A percentile compares a stretch with the other conserved stretches of the same genome.
These are phyloP conservation scores for Psittacula cyanocephala DNA, from an alignment of 2,113 vertebrate genomes.

Conservation along the genomic window DNA sequence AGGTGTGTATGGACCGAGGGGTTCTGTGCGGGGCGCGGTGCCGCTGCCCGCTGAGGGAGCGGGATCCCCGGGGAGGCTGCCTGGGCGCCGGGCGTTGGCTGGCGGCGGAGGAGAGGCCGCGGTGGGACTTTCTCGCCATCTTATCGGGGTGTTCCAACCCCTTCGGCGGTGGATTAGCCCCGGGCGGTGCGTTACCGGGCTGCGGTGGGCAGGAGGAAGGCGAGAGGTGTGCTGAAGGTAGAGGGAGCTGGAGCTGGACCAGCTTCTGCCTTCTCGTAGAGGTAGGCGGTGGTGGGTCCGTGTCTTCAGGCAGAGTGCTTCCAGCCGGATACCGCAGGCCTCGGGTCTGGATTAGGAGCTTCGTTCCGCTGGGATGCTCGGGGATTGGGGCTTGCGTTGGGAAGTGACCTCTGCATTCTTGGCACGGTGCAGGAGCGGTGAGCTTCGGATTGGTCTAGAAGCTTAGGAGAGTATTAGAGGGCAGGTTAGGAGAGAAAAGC, in stretches of 20 bases:
- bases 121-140: background rate
- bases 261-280: background rate
- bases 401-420: slow-evolving; percentile 38
- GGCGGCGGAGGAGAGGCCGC: background rate
- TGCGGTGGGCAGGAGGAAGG: background rate
- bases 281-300: background rate
- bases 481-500: background rate
- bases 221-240: background rate
- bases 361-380: background rate
- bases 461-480: background rate
- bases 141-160: background rate
- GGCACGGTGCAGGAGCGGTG: background rate
- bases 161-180: background rate
- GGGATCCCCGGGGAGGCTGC: background rate
- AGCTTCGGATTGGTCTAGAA: background rate
- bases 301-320: background rate
- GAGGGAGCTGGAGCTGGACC: background rate
- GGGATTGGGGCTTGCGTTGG: background rate
- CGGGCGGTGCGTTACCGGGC: background rate
- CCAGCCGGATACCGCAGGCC: background rate
- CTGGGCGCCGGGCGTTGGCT: background rate
- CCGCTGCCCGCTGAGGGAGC: background rate
- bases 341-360: background rate
- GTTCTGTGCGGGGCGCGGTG: background rate
- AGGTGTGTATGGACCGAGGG: slow-evolving; percentile 65